Conservation (phyloP, 1,140 invertebrate species). For the Heliconius himera region DNA sequence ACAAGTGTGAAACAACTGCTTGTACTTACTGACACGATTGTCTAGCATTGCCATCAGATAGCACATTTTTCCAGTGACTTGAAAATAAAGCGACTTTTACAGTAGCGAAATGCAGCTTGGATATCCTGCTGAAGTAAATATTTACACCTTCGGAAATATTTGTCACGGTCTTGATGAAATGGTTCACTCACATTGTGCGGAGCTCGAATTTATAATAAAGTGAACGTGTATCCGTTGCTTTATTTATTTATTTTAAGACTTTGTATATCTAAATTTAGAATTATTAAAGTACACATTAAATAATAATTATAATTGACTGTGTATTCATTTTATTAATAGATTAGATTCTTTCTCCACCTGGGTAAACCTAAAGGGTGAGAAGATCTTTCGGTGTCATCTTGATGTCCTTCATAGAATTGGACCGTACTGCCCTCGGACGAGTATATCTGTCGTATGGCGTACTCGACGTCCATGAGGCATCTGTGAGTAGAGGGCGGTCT, state of each 20-base stretch:
- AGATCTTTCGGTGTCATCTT: too few species aligned
- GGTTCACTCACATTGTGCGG: slow-evolving; percentile 14
- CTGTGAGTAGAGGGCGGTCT: too few species aligned
- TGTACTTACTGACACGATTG: neutral
- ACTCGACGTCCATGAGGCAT: too few species aligned
- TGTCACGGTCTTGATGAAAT: slow-evolving; percentile 32
- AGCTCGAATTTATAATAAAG: neutral
- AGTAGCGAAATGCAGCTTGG: slow-evolving; percentile 17
- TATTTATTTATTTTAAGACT: neutral
- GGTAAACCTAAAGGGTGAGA: too few species aligned
- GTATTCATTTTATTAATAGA: too few species aligned
- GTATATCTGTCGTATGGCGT: too few species aligned
- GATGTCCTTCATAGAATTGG: too few species aligned
- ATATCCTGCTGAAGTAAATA: slow-evolving; percentile 40
- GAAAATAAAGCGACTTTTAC: slow-evolving; percentile 20
- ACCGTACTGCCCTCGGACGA: too few species aligned
- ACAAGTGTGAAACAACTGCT: neutral
- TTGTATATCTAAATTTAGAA: too few species aligned
- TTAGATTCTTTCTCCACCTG: too few species aligned
- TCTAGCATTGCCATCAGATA: neutral
- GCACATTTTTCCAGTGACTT: neutral
- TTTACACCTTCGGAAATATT: slow-evolving; percentile 38
- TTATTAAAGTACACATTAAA: too few species aligned
- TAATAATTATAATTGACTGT: too few species aligned
- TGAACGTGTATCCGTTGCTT: neutral